Percentiles rank a stretch among this genome's conserved stretches.
Evolutionary conservation across 2,113 vertebrate genomes (phyloP).

Genomic region (Okapia johnstoni): DNA sequence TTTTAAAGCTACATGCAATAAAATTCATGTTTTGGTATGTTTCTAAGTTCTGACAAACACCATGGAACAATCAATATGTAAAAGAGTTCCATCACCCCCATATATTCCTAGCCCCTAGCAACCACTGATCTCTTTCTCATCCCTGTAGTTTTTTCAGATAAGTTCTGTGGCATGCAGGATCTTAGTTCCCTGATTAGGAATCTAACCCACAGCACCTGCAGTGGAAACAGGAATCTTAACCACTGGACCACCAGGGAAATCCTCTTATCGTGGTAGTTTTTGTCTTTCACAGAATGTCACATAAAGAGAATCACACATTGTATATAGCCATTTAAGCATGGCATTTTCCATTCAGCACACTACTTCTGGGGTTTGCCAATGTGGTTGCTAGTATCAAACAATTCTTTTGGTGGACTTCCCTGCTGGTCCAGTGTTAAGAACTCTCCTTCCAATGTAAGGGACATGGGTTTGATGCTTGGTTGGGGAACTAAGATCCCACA

Average conservation of each 20-base stretch:
- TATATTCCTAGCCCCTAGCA: background rate
- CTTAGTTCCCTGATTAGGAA: too few species aligned
- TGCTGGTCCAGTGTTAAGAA: too few species aligned
- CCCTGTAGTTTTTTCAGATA: background rate
- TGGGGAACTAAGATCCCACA: too few species aligned
- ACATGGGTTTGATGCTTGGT: too few species aligned
- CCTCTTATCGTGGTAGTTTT: background rate
- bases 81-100: background rate
- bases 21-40: background rate
- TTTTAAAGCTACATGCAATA: background rate
- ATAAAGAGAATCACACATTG: background rate
- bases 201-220: background rate
- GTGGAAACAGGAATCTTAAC: background rate
- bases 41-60: background rate
- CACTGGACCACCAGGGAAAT: background rate
- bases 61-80: background rate
- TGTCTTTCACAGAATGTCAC: background rate
- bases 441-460: too few species aligned
- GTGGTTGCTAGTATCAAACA: too few species aligned
- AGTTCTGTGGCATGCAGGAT: too few species aligned
- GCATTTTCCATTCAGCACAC: background rate
- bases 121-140: background rate
- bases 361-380: background rate
- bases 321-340: background rate
- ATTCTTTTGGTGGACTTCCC: too few species aligned